These are phyloP conservation scores for Lathamus discolor DNA, from an alignment of 2,113 vertebrate species.

Conservation along the genomic window DNA sequence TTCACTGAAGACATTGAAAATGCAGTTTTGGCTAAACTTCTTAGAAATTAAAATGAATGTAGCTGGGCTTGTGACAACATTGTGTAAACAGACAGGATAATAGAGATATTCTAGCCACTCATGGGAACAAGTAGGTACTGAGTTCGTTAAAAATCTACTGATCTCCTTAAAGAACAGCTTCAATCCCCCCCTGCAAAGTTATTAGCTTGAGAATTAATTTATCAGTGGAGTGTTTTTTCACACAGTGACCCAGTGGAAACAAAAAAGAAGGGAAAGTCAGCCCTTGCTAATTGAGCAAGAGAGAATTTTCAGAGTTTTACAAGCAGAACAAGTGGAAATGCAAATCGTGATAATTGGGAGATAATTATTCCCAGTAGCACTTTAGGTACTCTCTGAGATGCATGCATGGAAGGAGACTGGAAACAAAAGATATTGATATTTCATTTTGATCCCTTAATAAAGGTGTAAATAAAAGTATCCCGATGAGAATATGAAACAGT, in stretches of 20 bases:
- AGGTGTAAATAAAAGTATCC: not conserved
- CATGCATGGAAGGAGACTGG: not conserved
- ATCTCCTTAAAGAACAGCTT: not conserved
- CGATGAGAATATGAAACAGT: not conserved
- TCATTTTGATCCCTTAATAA: not conserved
- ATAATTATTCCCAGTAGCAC: not conserved
- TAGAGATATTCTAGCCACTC: not conserved
- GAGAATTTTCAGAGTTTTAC: not conserved
- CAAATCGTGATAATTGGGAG: not conserved
- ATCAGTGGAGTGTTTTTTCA: not conserved
- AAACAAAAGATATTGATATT: not conserved
- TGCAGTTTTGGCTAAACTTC: not conserved
- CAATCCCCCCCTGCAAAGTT: not conserved
- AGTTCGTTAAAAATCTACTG: not conserved
- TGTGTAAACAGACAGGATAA: not conserved
- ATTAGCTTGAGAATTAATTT: not conserved
- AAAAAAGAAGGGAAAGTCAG: not conserved
- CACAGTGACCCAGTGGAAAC: not conserved
- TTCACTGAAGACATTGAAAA: not conserved
- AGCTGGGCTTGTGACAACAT: not conserved
- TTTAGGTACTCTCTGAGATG: not conserved
- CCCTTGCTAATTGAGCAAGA: not conserved
- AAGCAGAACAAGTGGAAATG: not conserved
- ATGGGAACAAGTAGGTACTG: not conserved
- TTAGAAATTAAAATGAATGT: not conserved